Evolutionary conservation across 2,797 vertebrate genomes (phyloP), one percentile per base, ranked within the genome.

Genomic region (Phataginus tetradactyla): DNA sequence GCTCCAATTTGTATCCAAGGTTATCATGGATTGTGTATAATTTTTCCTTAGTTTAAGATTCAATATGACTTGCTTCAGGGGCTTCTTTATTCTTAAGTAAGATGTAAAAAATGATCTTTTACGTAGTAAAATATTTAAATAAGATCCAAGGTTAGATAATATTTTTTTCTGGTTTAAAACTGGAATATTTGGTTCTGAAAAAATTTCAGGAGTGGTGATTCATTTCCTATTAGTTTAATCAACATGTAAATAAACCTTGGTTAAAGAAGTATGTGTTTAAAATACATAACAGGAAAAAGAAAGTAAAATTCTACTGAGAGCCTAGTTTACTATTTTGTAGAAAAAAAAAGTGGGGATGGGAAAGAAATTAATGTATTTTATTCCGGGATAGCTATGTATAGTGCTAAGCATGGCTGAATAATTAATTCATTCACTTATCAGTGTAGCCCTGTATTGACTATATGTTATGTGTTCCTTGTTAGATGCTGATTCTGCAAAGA

Each of bases 11-110:
- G 25, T 85, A 87, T 84, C 5, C 74, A 78, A 81, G 55, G 68
- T 95, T 81, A 92, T 75, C 18, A 86, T 42, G 34, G 32, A 85
- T 39, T 80, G 9, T 51, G 15, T 64, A 27, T 87, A 71, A 83
- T 68, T 42, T 55, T 88, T 90, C 92, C 39, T 74, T 53, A 64
- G 77, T 83, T 95, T 84, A 84, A 91, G 13, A 90, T 86, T 81
- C 86, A 77, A n/a, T 86, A 59, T 89, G n/a, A 25, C 21, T 96
- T 91, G 10, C 66, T 68, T 79, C 34, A 45, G 37, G 27, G 21
- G 8, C 29, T 77, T 79, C 79, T 89, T 51, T 78, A 72, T 89
- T 86, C 86, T 42, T 61, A 86, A 90, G 94, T 68, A 86, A 88
- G 53, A 34, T 64, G 13, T 49, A 27, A 29, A 57, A 96, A 95